These are phyloP conservation scores for Aphis gossypii DNA, from an alignment of 1,140 invertebrate genomes.

Conservation along the genomic window DNA sequence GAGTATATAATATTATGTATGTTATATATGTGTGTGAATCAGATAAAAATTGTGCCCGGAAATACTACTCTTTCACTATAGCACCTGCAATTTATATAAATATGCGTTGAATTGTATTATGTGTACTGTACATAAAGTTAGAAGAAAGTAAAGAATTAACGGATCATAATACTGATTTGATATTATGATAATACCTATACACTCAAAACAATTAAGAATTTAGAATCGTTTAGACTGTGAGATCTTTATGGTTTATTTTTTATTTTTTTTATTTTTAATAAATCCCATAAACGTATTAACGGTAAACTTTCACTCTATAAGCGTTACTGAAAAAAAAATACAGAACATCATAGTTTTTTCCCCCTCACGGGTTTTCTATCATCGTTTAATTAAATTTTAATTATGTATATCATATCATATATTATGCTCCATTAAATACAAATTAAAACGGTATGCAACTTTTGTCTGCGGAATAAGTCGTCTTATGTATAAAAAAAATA, in stretches of 20 bases:
- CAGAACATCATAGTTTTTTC: background rate
- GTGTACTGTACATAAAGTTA: slow-evolving; percentile 4
- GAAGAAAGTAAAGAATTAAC: slow-evolving; percentile 46
- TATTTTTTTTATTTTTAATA: background rate
- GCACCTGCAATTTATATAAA: background rate
- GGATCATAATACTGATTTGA: slow-evolving; percentile 34
- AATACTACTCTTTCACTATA: background rate
- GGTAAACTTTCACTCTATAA: slow-evolving; percentile 32
- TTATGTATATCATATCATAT: slow-evolving; percentile 10
- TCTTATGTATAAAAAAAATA: background rate
- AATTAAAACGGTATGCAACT: slow-evolving; percentile 49
- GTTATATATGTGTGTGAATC: background rate
- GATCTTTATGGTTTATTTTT: slow-evolving; percentile 30
- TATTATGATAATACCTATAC: slow-evolving; percentile 3
- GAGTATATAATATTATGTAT: background rate
- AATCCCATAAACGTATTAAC: background rate
- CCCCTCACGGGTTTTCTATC: background rate
- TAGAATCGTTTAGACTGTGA: slow-evolving; percentile 17
- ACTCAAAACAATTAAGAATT: slow-evolving; percentile 25
- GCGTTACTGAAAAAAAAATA: slow-evolving; percentile 5
- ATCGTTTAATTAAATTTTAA: slow-evolving; percentile 43
- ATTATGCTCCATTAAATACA: slow-evolving; percentile 34
- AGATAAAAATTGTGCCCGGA: slow-evolving; percentile 11
- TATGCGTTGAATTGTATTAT: background rate
- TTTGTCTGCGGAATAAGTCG: background rate